A percentile compares a stretch with the other conserved stretches of the same genome.
Evolutionary conservation across 2,888 invertebrate genomes (phyloP).

Genomic region (Agrotis clavis): DNA sequence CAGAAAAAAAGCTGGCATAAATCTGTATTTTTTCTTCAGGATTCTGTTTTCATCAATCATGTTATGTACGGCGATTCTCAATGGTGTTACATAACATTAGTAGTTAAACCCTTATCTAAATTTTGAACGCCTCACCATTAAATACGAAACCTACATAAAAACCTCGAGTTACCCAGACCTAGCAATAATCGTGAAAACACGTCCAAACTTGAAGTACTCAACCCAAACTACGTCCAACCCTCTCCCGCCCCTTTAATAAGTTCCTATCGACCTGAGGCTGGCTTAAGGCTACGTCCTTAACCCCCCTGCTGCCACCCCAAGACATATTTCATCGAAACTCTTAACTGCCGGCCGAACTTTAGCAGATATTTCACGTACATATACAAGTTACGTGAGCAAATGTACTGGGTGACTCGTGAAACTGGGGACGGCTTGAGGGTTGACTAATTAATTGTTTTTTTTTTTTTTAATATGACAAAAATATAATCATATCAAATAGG

Average conservation of each 20-base stretch:
- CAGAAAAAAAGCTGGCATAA: too few relatives aligned
- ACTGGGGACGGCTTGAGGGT: conserved; percentile 7
- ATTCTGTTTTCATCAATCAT: too few relatives aligned
- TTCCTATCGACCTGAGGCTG: conserved; percentile 79
- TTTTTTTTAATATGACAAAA: background rate
- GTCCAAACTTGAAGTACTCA: conserved; percentile 31
- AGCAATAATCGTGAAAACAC: conserved; percentile 49
- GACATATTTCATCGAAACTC: conserved; percentile 90
- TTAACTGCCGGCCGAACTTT: conserved; percentile 87
- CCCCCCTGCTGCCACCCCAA: conserved; percentile 79
- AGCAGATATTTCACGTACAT: conserved; percentile 87
- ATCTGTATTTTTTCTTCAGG: too few relatives aligned
- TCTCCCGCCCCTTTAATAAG: conserved; percentile 80
- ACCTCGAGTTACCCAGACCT: conserved; percentile 12
- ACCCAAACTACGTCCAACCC: conserved; percentile 51
- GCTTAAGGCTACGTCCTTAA: conserved; percentile 88
- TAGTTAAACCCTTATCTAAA: conserved; percentile 22
- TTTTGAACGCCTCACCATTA: conserved; percentile 22
- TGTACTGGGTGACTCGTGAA: conserved; percentile 15
- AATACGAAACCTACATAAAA: conserved; percentile 27
- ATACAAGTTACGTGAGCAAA: conserved; percentile 81
- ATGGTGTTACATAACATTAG: background rate
- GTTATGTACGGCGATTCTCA: background rate
- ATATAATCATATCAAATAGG: too few relatives aligned
- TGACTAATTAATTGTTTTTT: background rate